Conservation (phyloP, 2,113 vertebrate genomes). For the Malurus melanocephalus region DNA sequence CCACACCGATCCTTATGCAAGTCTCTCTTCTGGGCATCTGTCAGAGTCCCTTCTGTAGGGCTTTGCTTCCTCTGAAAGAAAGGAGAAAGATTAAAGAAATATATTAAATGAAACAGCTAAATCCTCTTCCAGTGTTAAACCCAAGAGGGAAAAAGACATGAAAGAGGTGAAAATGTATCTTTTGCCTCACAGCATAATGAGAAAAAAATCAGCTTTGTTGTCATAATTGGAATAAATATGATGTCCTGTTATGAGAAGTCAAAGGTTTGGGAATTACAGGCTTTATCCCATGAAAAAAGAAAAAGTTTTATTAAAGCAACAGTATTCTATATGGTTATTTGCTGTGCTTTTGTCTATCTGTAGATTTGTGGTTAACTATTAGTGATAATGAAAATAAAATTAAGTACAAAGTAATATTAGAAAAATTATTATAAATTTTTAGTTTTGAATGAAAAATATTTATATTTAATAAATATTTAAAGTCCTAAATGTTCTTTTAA, state of each 20-base stretch:
- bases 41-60: background rate
- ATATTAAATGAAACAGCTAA: background rate
- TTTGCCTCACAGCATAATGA: background rate
- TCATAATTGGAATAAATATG: background rate
- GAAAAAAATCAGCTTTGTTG: background rate
- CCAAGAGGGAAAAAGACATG: background rate
- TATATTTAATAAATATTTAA: no score
- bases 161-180: background rate
- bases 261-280: background rate
- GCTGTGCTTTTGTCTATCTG: background rate
- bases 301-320: background rate
- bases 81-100: background rate
- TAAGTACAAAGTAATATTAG: background rate
- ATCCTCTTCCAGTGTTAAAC: background rate
- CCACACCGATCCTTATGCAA: fast-evolving
- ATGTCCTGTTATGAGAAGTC: background rate
- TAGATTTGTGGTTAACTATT: background rate
- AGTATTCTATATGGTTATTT: background rate
- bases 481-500: background rate
- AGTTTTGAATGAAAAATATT: background rate
- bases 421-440: background rate
- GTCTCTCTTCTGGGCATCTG: background rate
- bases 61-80: background rate
- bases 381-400: background rate
- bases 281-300: background rate